Evolutionary conservation across 1,140 invertebrate species (phyloP).

Genomic region (Cherax destructor): DNA sequence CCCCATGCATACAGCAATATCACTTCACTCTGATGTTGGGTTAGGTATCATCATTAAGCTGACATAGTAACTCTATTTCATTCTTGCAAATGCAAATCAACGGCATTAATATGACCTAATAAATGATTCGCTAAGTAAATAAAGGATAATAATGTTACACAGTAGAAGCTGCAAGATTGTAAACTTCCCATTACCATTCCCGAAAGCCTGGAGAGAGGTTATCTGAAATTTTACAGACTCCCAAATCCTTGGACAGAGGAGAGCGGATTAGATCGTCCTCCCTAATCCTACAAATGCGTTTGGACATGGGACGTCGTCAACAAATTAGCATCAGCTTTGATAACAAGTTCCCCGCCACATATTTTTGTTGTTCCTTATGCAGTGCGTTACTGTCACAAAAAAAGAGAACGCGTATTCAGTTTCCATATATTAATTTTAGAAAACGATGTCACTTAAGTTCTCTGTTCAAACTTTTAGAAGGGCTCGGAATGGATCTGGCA

Average conservation of each 20-base stretch:
- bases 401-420: conserved; percentile 49
- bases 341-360: conserved; percentile 3
- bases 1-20: too few species aligned
- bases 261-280: conserved; percentile 54
- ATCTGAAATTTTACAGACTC: conserved; percentile 59
- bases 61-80: too few species aligned
- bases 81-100: too few species aligned
- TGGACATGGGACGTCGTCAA: conserved; percentile 50
- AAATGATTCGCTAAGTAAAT: background rate
- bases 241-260: conserved; percentile 53
- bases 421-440: conserved; percentile 67
- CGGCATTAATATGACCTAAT: too few species aligned
- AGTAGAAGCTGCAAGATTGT: conserved; percentile 1
- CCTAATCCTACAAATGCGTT: conserved; percentile 55
- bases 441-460: conserved; percentile 65
- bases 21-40: too few species aligned
- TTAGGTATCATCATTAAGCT: too few species aligned
- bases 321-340: conserved; percentile 43
- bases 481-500: conserved; percentile 62
- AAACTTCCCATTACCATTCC: conserved; percentile 51
- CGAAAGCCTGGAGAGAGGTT: conserved; percentile 45
- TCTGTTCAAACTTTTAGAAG: conserved; percentile 69
- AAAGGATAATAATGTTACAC: background rate
- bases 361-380: conserved; percentile 16
- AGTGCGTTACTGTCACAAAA: background rate